Base-by-base conservation (phyloP, 2,113 vertebrate genomes). In the Albula goreensis region DNA sequence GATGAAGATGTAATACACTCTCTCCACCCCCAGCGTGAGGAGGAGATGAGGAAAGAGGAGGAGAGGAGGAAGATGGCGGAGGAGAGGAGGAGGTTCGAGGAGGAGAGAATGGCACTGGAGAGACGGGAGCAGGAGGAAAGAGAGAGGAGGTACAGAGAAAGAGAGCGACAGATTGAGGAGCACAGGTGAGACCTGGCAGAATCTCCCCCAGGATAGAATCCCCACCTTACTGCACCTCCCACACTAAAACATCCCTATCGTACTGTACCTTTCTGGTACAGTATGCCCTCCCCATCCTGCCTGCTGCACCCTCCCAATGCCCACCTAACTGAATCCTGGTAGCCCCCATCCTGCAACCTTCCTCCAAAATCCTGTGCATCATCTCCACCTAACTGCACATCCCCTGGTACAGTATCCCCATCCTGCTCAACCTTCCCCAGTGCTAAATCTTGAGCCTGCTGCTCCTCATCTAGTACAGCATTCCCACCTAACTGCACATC, bases 101-200 rank as follows among this genome's bases (percentile, higher is more conserved):
- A 98, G 87, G 98, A 99, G 88, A 92, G 98, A 5, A 99, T 98
- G 98, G 98, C 98, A 91, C 97, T 98, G 93, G 98, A 98, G 90
- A 94, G 95, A 84, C 94, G 96, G 94, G 98, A 99, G 94, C 98
- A 99, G 93, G 98, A 98, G 91, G 97, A 98, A 89, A 94, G 97
- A 0, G 98, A 99, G 90, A 93, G 95, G 90, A 96, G 97, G 86
- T 98, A 98, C 91, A 95, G 96, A 2, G 98, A 98, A 92, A 95
- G 97, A 0, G 98, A 99, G 88, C 92, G 87, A 91, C 96, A 99
- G 95, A 99, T 99, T 0, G 97, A 99, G 91, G 98, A 99, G 90
- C 97, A 98, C 95, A 97, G 98, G 98, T 95, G 94, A 86, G 66
- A 63, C 51, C 15, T 13, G 48, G 0, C n/a, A 17, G 4, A 60